Evolutionary conservation across 2,797 vertebrate genomes (phyloP), one percentile per base, ranked within the genome.

Genomic region (Anniella stebbinsi): DNA sequence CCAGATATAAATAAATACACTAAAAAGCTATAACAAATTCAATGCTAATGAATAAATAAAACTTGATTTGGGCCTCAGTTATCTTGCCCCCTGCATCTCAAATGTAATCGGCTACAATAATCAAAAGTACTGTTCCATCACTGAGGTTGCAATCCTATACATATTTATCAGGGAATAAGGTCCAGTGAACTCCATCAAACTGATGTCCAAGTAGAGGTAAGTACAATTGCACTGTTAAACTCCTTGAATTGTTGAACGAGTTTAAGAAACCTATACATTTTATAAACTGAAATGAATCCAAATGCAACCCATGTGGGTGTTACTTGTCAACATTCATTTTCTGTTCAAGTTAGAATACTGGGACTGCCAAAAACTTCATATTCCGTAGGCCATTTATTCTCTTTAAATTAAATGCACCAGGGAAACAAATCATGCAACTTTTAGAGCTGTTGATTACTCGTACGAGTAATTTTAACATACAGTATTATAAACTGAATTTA

Each of bases 321-420:
- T 54, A 57, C 87, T 33, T 82, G 36, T 60, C 36, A 45, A 38
- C 67, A 73, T 73, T 73, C 25, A 80, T 82, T 73, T 60, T n/a
- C 45, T 82, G 63, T 69, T 72, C 28, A 38, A 60, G n/a, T 70
- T 36, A 78, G 60, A 78, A 87, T 72, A 41, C 45, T 72, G 36
- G 28, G 23, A 36, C 36, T 66, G 80, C 21, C 54, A 28, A 30
- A 82, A 82, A 75, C 33, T 33, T 51, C 41, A 23, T 23, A 82
- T 73, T 80, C 69, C 73, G 13, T 1, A 82, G 69, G 25, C 76
- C 33, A 69, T n/a, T n/a, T n/a, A n/a, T 57, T 54, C 45, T 51
- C 87, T 73, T 81, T 54, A 66, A 67, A 87, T 67, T 67, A 88
- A 82, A 38, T 60, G 66, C 36, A 88, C 28, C 18, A 57, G 28